Conservation (phyloP, 2,888 invertebrate species). For the Iselma pallidipennis region DNA sequence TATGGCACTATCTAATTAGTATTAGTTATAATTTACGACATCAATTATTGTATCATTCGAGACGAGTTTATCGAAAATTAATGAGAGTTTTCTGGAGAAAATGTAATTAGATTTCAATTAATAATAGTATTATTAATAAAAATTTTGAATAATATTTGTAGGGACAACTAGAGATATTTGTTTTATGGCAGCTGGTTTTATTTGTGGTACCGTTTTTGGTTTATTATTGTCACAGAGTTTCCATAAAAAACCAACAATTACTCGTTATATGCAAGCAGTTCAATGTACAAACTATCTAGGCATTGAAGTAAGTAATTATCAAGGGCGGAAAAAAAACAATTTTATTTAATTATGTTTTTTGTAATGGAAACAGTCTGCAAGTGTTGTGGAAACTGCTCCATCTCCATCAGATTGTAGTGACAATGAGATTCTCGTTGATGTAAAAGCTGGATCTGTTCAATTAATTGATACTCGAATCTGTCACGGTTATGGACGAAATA, state of each 20-base stretch:
- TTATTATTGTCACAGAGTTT: slow-evolving; percentile 52
- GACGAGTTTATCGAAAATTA: slow-evolving; percentile 39
- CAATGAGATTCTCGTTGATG: slow-evolving; percentile 64
- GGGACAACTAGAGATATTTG: slow-evolving; percentile 55
- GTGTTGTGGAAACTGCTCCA: slow-evolving; percentile 59
- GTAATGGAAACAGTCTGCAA: slow-evolving; percentile 56
- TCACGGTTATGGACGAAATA: slow-evolving; percentile 58
- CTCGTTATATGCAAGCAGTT: slow-evolving; percentile 58
- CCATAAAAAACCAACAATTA: slow-evolving; percentile 43
- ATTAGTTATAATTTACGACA: slow-evolving; percentile 36
- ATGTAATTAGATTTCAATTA: slow-evolving; percentile 39
- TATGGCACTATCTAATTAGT: slow-evolving; percentile 34
- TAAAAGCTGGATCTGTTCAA: slow-evolving; percentile 65
- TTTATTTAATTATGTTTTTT: neutral
- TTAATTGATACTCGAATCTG: slow-evolving; percentile 64
- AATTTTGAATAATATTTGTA: slow-evolving; percentile 35
- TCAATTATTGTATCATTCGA: slow-evolving; percentile 36
- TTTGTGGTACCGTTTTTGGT: slow-evolving; percentile 55
- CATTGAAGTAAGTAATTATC: slow-evolving; percentile 50
- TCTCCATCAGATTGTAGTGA: slow-evolving; percentile 59
- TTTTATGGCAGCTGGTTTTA: slow-evolving; percentile 55
- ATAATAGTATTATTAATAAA: neutral
- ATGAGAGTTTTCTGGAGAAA: slow-evolving; percentile 40
- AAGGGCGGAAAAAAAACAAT: no score
- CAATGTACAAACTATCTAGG: slow-evolving; percentile 57